These are phyloP conservation scores for Gouania willdenowi DNA, from an alignment of 2,797 vertebrate genomes.

Conservation along the genomic window DNA sequence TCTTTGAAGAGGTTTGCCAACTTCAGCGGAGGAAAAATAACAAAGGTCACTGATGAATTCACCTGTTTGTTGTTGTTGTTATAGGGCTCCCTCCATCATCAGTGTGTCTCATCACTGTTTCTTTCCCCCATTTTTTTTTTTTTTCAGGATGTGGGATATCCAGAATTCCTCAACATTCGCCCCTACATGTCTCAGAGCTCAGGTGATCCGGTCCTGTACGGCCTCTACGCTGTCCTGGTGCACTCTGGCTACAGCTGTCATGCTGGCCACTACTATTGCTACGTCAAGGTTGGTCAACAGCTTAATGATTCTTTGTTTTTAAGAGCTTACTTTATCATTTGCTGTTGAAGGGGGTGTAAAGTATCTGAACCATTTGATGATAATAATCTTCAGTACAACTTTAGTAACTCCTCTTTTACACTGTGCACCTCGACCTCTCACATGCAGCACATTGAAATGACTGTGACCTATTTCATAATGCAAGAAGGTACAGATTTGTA, in stretches of 20 bases:
- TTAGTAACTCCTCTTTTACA: too few relatives aligned
- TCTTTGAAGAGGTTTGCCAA: conserved; percentile 93
- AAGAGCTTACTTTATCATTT: too few relatives aligned
- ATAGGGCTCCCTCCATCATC: not conserved
- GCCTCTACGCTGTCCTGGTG: conserved; percentile 91
- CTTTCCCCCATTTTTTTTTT: not conserved
- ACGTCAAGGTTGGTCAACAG: conserved; percentile 88
- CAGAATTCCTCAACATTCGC: conserved; percentile 89
- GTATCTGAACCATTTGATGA: too few relatives aligned
- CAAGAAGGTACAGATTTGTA: not conserved
- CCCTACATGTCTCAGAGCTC: conserved; percentile 92
- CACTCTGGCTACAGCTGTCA: conserved; percentile 95
- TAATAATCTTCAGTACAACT: too few relatives aligned
- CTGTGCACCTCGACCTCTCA: too few relatives aligned
- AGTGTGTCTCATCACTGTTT: not conserved
- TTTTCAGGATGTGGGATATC: conserved; percentile 88
- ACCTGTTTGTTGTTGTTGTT: not conserved
- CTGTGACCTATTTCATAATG: too few relatives aligned
- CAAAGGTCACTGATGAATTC: conserved; percentile 75
- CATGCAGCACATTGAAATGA: too few relatives aligned
- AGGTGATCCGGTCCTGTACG: conserved; percentile 86
- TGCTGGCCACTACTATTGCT: conserved; percentile 94
- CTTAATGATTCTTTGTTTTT: too few relatives aligned
- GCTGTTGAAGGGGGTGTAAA: too few relatives aligned
- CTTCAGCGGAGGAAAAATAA: conserved; percentile 91